Conservation (phyloP, 64 coral and sea anemone genomes). For the Acropora tenuis region DNA sequence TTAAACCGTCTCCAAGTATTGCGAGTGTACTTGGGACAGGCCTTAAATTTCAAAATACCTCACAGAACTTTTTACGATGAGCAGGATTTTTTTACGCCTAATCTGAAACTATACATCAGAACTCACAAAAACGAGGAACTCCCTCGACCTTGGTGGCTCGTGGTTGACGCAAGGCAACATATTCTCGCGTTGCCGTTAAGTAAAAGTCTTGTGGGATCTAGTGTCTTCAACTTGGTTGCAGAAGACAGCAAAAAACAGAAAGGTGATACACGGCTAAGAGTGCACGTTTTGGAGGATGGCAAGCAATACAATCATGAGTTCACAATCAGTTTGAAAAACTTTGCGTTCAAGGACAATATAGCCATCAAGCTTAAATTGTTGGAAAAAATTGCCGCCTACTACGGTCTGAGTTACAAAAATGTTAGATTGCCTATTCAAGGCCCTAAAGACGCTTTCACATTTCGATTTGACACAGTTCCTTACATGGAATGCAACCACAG, state of each 20-base stretch:
- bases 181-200: constrained; percentile 47
- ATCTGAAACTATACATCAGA: constrained; percentile 16
- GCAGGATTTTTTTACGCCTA: constrained; percentile 36
- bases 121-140: background rate
- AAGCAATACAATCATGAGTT: constrained; percentile 45
- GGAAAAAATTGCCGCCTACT: constrained; percentile 50
- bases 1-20: background rate
- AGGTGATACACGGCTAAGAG: background rate
- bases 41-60: constrained; percentile 18
- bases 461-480: constrained; percentile 50
- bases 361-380: constrained; percentile 19
- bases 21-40: constrained; percentile 1
- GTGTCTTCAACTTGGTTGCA: constrained; percentile 15
- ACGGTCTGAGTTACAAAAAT: constrained; percentile 14
- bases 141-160: background rate
- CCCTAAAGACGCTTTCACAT: constrained; percentile 13
- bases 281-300: background rate
- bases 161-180: constrained; percentile 6
- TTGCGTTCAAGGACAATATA: constrained; percentile 27
- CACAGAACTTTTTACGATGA: constrained; percentile 41
- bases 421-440: constrained; percentile 28
- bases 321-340: constrained; percentile 31
- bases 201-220: background rate
- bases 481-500: constrained; percentile 4
- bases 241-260: constrained; percentile 1